Evolutionary conservation across 2,888 invertebrate species (phyloP).

Genomic region (Steinernema carpocapsae): DNA sequence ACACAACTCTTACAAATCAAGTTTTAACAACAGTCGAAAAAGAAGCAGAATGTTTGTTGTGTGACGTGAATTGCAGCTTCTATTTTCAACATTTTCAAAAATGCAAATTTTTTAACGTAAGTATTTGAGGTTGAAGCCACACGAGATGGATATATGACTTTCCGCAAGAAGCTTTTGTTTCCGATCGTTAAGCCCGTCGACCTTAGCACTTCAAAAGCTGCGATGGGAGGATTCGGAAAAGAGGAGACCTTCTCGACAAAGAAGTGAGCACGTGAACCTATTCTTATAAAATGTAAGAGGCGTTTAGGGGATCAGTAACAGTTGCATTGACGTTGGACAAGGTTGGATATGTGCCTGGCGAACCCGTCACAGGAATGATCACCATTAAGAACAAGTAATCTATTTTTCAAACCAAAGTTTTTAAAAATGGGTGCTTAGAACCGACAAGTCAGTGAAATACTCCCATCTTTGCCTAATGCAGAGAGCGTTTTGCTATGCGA

Average conservation of each 20-base stretch:
- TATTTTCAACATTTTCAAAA: neutral
- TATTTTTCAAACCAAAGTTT: neutral
- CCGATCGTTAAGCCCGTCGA: conserved; percentile 39
- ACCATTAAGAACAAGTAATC: conserved; percentile 42
- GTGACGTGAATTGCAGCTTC: too few relatives aligned
- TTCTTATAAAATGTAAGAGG: neutral
- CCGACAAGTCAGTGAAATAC: conserved; percentile 43
- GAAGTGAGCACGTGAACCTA: neutral
- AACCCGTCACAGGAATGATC: conserved; percentile 42
- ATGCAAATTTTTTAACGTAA: neutral
- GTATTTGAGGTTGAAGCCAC: conserved; percentile 41
- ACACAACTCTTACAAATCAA: neutral
- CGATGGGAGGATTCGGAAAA: neutral
- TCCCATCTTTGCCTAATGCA: conserved; percentile 41
- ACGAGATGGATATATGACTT: conserved; percentile 36
- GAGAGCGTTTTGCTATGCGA: conserved; percentile 43
- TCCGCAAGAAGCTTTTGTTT: conserved; percentile 47
- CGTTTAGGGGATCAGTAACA: conserved; percentile 38
- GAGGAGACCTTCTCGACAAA: neutral
- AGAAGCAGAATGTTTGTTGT: too few relatives aligned
- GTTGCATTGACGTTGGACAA: conserved; percentile 39
- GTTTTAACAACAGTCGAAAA: too few relatives aligned
- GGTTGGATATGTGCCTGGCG: conserved; percentile 44
- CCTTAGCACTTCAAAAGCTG: neutral
- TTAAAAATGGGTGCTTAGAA: conserved; percentile 21